These are phyloP conservation scores for Xiphydria camelus DNA, from an alignment of 2,888 invertebrate genomes.

Conservation along the genomic window DNA sequence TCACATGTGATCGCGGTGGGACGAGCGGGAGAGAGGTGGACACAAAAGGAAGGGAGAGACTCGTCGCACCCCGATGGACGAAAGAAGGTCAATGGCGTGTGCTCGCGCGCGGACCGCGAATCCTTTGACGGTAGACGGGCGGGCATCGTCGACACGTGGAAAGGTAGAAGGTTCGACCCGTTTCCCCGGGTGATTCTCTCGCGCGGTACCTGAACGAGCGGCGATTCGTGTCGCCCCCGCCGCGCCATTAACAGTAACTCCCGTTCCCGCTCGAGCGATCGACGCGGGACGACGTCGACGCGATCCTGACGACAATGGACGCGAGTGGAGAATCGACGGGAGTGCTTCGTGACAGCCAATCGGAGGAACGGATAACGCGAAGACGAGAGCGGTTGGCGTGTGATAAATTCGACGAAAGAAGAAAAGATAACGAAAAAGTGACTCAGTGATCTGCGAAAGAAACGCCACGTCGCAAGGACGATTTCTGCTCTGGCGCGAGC, in stretches of 20 bases:
- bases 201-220: neutral
- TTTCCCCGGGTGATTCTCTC: neutral
- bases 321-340: too few species aligned
- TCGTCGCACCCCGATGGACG: too few species aligned
- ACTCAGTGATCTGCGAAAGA: slow-evolving; percentile 14
- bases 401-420: neutral
- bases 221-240: neutral
- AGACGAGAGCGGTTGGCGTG: slow-evolving; percentile 6
- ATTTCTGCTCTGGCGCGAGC: slow-evolving; percentile 51
- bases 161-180: slow-evolving; percentile 1
- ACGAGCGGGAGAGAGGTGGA: slow-evolving; percentile 6
- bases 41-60: neutral
- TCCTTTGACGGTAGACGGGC: slow-evolving; percentile 21
- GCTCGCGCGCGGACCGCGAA: slow-evolving; percentile 14
- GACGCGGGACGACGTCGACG: too few species aligned
- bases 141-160: slow-evolving; percentile 15
- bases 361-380: neutral
- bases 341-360: too few species aligned
- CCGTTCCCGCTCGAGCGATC: too few species aligned
- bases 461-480: slow-evolving; percentile 46
- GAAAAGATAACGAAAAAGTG: slow-evolving; percentile 22
- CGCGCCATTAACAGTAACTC: too few species aligned
- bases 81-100: slow-evolving; percentile 10
- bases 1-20: slow-evolving; percentile 36
- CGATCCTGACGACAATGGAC: too few species aligned